Conservation (phyloP, 2,797 vertebrate genomes). For the Mormyrops boulengeri region DNA sequence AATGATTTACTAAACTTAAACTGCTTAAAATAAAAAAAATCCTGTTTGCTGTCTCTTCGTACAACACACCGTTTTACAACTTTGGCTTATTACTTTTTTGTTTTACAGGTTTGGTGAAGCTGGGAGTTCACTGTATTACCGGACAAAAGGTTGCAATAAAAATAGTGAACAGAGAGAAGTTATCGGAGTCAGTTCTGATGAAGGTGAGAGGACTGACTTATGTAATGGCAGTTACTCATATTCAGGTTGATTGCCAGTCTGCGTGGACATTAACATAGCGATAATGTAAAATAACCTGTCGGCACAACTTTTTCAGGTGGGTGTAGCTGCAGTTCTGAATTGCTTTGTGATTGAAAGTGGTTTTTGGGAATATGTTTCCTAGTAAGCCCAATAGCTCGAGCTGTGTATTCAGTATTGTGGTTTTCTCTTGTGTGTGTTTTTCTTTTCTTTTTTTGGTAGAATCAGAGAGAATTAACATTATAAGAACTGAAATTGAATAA, state of each 20-base stretch:
- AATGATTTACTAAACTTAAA: background rate
- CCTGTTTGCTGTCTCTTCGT: background rate
- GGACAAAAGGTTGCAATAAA: constrained; percentile 93
- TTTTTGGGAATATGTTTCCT: background rate
- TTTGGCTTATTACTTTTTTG: background rate
- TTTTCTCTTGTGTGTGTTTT: background rate
- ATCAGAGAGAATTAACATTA: background rate
- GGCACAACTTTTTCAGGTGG: background rate
- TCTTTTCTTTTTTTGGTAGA: background rate
- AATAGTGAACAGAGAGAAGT: constrained; percentile 90
- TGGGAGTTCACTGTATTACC: constrained; percentile 84
- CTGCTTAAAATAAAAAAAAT: background rate
- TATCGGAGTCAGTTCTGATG: constrained; percentile 89
- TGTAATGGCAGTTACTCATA: background rate
- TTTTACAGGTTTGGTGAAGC: constrained; percentile 77
- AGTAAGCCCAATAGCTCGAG: background rate
- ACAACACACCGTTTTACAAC: background rate
- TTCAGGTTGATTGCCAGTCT: background rate
- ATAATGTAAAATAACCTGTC: background rate
- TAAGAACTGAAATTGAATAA: background rate
- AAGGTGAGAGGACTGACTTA: constrained; percentile 60
- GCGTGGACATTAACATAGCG: background rate
- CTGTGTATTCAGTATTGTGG: background rate
- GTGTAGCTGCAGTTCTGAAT: background rate
- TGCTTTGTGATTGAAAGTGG: background rate